phyloP scores from a whole-genome alignment of 2,113 vertebrate species.

The Varanus komodoensis region DNA sequence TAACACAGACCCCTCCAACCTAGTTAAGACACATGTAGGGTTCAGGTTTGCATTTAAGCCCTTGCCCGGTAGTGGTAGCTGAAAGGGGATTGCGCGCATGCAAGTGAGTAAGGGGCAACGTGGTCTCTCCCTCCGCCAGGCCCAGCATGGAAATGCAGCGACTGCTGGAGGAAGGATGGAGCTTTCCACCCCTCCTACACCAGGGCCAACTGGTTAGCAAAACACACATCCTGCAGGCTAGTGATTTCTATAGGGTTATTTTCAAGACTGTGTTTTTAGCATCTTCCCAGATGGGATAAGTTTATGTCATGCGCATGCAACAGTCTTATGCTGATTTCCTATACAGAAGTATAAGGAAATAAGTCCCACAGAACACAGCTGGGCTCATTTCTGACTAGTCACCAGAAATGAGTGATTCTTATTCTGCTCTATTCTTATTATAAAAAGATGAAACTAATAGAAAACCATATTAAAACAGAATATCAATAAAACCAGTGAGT shows the following conservation, averaged over 20 bases:
- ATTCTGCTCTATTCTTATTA: no score
- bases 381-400: not conserved
- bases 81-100: not conserved
- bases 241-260: not conserved
- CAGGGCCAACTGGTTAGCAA: no score
- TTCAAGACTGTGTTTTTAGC: not conserved
- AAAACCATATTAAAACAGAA: no score
- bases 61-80: not conserved
- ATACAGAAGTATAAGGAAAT: not conserved
- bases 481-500: no score
- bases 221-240: not conserved
- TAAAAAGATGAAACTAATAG: no score
- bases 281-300: not conserved
- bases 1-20: not conserved
- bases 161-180: not conserved
- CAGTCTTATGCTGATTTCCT: not conserved
- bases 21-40: not conserved
- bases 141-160: not conserved
- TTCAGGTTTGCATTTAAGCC: not conserved
- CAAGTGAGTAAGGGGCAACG: not conserved
- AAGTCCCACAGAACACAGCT: not conserved
- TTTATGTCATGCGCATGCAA: not conserved
- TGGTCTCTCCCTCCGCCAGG: not conserved
- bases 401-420: not conserved
- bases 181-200: not conserved